Percentiles rank a stretch among this genome's conserved stretches.
These are phyloP conservation scores for Melanitta fusca DNA, from an alignment of 2,797 vertebrate species.

Conservation along the genomic window DNA sequence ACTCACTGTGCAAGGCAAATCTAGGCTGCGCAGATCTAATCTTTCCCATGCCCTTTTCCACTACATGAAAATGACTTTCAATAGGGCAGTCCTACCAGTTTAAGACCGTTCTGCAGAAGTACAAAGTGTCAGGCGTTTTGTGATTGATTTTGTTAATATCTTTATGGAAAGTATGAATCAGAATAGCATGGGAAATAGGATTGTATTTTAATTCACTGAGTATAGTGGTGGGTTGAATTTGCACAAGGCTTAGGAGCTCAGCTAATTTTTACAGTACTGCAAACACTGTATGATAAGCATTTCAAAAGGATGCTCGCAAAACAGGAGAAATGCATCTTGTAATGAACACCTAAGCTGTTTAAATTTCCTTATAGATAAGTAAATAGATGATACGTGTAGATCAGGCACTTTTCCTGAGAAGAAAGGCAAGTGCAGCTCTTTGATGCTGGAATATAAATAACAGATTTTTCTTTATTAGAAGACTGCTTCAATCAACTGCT, in stretches of 20 bases:
- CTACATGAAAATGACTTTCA: not conserved
- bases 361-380: not conserved
- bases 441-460: not conserved
- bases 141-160: conserved; percentile 43
- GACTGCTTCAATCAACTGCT: not conserved
- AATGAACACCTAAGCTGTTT: not conserved
- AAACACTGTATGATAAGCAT: not conserved
- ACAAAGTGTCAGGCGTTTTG: not conserved
- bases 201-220: not conserved
- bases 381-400: not conserved
- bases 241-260: not conserved
- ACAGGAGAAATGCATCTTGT: not conserved
- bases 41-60: conserved; percentile 44
- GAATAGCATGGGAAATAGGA: conserved; percentile 14
- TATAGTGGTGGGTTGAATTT: not conserved
- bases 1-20: not conserved
- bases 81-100: conserved; percentile 17
- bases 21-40: conserved; percentile 13
- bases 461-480: not conserved
- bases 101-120: not conserved
- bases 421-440: not conserved
- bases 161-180: conserved; percentile 49
- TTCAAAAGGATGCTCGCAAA: not conserved
- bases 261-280: not conserved
- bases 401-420: not conserved